These are phyloP conservation scores for Cerastis leucographa DNA, from an alignment of 2,888 invertebrate genomes.

Conservation along the genomic window DNA sequence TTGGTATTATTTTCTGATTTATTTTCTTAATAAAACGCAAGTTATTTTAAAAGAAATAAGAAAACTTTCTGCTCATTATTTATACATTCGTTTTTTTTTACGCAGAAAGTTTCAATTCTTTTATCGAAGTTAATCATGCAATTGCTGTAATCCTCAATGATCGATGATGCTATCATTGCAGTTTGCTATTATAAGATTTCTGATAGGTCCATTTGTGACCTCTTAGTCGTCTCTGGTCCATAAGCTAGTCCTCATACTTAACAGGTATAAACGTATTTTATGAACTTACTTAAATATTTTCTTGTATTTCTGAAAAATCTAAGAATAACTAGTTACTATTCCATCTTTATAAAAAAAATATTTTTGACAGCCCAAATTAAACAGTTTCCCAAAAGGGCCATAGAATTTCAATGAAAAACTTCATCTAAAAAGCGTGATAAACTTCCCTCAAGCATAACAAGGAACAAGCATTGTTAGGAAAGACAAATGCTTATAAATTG, in stretches of 20 bases:
- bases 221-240: not conserved
- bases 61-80: not conserved
- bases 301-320: not conserved
- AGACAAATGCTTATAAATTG: conserved; percentile 77
- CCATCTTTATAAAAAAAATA: not conserved
- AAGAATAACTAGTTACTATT: not conserved
- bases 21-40: conserved; percentile 4
- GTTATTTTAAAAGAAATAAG: not conserved
- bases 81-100: not conserved
- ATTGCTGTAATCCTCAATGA: not conserved
- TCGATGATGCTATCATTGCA: not conserved
- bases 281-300: not conserved
- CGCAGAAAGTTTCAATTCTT: not conserved
- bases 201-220: not conserved
- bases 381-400: not conserved
- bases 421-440: conserved; percentile 12
- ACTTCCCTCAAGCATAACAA: conserved; percentile 47
- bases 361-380: too few relatives aligned
- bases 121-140: not conserved
- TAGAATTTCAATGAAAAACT: conserved; percentile 2
- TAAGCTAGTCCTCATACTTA: not conserved
- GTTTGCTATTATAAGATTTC: not conserved
- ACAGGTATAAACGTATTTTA: not conserved
- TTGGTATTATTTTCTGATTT: conserved; percentile 59
- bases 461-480: conserved; percentile 73